These are phyloP conservation scores for Acanthurus leucopareius DNA, from an alignment of 2,797 vertebrate species.

Conservation along the genomic window DNA sequence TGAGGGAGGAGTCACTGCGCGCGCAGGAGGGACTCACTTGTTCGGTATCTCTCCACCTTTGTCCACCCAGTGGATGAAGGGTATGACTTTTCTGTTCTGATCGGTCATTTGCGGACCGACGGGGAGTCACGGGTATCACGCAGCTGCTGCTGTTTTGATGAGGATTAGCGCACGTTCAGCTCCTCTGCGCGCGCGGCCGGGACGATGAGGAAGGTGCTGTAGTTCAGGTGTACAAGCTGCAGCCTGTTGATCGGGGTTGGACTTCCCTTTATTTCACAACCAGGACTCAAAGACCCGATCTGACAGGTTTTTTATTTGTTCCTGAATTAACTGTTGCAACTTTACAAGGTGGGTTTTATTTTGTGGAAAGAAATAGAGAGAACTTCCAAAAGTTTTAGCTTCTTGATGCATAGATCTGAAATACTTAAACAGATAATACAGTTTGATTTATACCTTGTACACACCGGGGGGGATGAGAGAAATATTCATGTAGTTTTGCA, in stretches of 20 bases:
- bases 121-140: neutral
- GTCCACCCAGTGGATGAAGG: accelerated
- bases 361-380: too few species aligned
- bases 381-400: too few species aligned
- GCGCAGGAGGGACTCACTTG: neutral
- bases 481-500: too few species aligned
- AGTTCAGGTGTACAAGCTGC: neutral
- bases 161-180: neutral
- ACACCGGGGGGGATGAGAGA: too few species aligned
- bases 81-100: accelerated
- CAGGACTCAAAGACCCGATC: neutral
- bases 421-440: too few species aligned
- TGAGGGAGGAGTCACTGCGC: slow-evolving; percentile 48
- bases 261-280: neutral
- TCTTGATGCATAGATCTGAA: too few species aligned
- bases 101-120: neutral
- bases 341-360: too few species aligned
- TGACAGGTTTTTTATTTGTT: neutral
- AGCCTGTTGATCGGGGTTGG: neutral
- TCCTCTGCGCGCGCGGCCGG: too few species aligned
- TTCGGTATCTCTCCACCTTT: neutral
- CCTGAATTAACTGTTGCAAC: neutral
- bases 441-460: too few species aligned
- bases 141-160: too few species aligned
- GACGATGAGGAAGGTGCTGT: neutral